phyloP scores from a whole-genome alignment of 1,140 invertebrate genomes.

The Neodiprion lecontei region DNA sequence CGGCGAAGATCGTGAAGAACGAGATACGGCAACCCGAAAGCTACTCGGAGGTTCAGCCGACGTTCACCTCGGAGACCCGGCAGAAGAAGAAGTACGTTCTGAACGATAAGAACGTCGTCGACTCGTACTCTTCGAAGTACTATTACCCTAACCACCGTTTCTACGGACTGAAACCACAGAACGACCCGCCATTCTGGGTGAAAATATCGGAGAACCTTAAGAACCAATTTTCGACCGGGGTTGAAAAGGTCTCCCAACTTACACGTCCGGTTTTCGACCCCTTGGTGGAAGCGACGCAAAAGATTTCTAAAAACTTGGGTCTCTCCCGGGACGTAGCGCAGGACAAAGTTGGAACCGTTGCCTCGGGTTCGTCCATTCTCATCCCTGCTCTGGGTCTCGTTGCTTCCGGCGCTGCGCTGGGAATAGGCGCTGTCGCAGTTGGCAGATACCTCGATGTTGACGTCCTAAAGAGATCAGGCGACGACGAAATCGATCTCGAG shows the following conservation, averaged over 20 bases:
- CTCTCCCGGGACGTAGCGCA: constrained; percentile 67
- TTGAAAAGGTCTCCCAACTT: constrained; percentile 72
- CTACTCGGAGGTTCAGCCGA: constrained; percentile 55
- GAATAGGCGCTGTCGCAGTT: constrained; percentile 79
- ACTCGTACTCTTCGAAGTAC: constrained; percentile 50
- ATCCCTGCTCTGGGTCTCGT: constrained; percentile 78
- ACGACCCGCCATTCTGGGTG: constrained; percentile 73
- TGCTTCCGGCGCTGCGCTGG: constrained; percentile 79
- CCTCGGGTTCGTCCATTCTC: constrained; percentile 66
- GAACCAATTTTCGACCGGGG: constrained; percentile 73
- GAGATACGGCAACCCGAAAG: constrained; percentile 61
- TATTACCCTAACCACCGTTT: constrained; percentile 56
- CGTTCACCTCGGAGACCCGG: constrained; percentile 46
- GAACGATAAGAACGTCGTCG: constrained; percentile 50
- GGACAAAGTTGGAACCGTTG: constrained; percentile 74
- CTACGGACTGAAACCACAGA: constrained; percentile 50
- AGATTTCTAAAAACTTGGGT: constrained; percentile 78
- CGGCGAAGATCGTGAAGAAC: constrained; percentile 67
- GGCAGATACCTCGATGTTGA: constrained; percentile 74
- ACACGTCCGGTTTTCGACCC: constrained; percentile 76
- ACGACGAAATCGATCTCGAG: constrained; percentile 60
- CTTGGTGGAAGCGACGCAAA: constrained; percentile 77
- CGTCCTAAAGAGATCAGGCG: constrained; percentile 63
- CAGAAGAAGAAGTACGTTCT: constrained; percentile 57
- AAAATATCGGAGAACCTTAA: constrained; percentile 75